Base-by-base conservation (phyloP, 2,113 vertebrate species). In the Coreoperca whiteheadi region DNA sequence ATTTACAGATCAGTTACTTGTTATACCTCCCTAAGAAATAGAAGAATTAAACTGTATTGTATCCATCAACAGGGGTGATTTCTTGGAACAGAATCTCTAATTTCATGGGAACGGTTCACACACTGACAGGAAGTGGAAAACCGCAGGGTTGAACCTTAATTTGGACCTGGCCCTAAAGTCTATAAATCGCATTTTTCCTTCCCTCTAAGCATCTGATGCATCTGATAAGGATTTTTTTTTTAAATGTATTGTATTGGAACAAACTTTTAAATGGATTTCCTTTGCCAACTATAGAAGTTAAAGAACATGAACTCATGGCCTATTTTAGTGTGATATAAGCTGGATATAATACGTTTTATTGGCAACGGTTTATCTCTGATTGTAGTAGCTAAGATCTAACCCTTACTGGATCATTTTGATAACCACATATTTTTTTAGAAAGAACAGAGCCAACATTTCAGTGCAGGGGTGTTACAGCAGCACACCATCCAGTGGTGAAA, bases 401-500 rank as follows among this genome's bases (percentile, higher is more conserved):
- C 43, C 21, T 65, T 9, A 48, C 18, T 57, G 32, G 20, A 46
- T 65, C 43, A 63, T 6, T 0, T 34, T 25, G 25, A 60, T 5
- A 20, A 39, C 8, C 1, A 15, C 4, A 59, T n/a, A n/a, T n/a
- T n/a, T 20, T n/a, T 51, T 8, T 6, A 66, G 9, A 73, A 5
- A 51, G n/a, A 8, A 4, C n/a, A 67, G 16, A 72, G 21, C 2
- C 21, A 34, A 53, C 54, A 8, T 59, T 10, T 41, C 37, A 70
- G 34, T 37, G 60, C 85, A 77, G 37, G 18, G 51, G 5, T 11
- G 23, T 63, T 64, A 39, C 56, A 77, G 59, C 16, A 74, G 75
- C 6, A 15, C 77, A 4, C 79, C 90, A 88, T 69, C 89, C 70
- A 87, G 76, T 88, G 91, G 90, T 84, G 25, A 83, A 81, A 60